Evolutionary conservation across 2,888 invertebrate species (phyloP).

Genomic region (Chrysolina oricalcia): DNA sequence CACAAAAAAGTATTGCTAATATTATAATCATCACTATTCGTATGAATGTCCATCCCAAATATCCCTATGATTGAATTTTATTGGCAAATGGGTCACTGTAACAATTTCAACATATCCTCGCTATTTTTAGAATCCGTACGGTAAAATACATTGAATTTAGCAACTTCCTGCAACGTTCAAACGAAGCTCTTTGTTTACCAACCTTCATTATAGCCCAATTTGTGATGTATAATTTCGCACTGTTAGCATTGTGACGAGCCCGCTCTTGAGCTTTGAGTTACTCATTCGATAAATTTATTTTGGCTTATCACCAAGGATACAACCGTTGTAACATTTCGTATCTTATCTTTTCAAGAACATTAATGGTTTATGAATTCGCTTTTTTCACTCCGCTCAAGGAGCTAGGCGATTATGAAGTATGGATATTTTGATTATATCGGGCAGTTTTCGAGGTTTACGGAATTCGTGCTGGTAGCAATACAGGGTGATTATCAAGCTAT

Average conservation of each 20-base stretch:
- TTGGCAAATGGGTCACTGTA: neutral
- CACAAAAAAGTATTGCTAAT: too few relatives aligned
- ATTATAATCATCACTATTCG: too few relatives aligned
- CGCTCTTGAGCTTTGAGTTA: neutral
- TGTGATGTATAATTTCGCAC: neutral
- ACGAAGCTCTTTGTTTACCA: constrained; percentile 6
- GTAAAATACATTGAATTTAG: neutral
- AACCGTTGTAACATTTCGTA: neutral
- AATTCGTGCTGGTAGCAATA: too few relatives aligned
- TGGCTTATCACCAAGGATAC: constrained; percentile 4
- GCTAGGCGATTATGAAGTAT: neutral
- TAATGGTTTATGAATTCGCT: neutral
- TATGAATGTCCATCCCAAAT: too few relatives aligned
- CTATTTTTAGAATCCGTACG: neutral
- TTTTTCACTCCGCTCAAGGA: neutral
- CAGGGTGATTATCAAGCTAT: too few relatives aligned
- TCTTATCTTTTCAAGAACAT: neutral
- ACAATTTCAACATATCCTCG: neutral
- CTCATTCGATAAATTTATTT: neutral
- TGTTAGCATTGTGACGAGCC: neutral
- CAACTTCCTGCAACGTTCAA: neutral
- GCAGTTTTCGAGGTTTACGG: neutral
- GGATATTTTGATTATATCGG: neutral
- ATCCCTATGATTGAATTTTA: neutral
- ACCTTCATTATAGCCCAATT: neutral